Evolutionary conservation across 2,888 invertebrate genomes (phyloP).

Genomic region (Coecobrya sp.): DNA sequence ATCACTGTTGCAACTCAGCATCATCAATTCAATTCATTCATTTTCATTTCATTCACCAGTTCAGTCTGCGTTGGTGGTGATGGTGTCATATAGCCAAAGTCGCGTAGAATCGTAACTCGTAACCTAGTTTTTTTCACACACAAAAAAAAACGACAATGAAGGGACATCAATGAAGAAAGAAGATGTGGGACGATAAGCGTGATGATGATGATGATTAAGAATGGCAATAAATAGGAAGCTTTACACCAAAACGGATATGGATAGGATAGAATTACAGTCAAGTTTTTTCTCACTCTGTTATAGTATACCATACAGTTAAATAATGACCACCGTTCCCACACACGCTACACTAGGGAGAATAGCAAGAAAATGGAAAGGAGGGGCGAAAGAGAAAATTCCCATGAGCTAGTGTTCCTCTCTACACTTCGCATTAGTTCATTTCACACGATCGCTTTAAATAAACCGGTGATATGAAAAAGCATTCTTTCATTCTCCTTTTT

Average conservation of each 20-base stretch:
- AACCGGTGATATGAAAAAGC: not conserved
- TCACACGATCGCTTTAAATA: conserved; percentile 31
- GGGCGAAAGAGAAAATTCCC: conserved; percentile 32
- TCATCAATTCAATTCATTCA: conserved; percentile 62
- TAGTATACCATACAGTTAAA: conserved; percentile 24
- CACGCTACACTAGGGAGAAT: conserved; percentile 1
- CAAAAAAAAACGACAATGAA: conserved; percentile 33
- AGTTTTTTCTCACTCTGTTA: not conserved
- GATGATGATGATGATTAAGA: conserved; percentile 59
- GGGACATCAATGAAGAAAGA: conserved; percentile 9
- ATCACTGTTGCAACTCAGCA: conserved; percentile 53
- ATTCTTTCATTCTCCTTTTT: not conserved
- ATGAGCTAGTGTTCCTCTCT: not conserved
- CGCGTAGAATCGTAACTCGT: conserved; percentile 2
- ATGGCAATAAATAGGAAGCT: conserved; percentile 56
- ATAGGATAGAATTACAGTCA: conserved; percentile 47
- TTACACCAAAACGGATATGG: conserved; percentile 10
- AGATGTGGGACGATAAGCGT: conserved; percentile 49
- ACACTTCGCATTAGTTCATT: not conserved
- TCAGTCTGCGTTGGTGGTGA: not conserved
- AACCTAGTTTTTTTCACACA: conserved; percentile 53
- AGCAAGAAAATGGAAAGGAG: conserved; percentile 11
- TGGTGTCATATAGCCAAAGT: conserved; percentile 24
- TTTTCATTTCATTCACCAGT: conserved; percentile 53
- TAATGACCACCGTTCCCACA: conserved; percentile 7